phyloP scores from a whole-genome alignment of 2,888 invertebrate genomes.

The Phasia obesa region DNA sequence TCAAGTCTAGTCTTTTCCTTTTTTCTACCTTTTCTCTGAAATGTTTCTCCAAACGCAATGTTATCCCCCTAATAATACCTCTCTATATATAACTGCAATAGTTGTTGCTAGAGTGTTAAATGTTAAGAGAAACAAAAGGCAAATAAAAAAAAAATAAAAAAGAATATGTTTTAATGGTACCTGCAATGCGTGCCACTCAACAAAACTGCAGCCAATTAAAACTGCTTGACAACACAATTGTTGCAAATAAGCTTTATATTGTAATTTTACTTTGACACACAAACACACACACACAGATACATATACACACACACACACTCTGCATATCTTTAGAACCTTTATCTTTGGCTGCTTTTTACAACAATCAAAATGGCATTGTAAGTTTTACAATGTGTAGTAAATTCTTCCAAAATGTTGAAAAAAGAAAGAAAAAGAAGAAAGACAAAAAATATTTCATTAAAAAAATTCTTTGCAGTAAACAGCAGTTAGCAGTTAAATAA shows the following conservation, averaged over 20 bases:
- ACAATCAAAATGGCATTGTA: constrained; percentile 41
- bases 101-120: constrained; percentile 14
- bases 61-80: constrained; percentile 4
- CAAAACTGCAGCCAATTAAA: constrained; percentile 67
- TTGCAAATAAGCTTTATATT: constrained; percentile 65
- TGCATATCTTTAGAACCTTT: background rate
- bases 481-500: constrained; percentile 43
- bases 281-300: too few species aligned
- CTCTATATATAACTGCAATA: constrained; percentile 8
- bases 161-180: constrained; percentile 61
- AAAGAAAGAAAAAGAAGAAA: background rate
- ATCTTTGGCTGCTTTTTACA: constrained; percentile 20
- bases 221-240: constrained; percentile 67
- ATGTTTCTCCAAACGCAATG: too few species aligned
- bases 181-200: constrained; percentile 70
- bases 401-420: constrained; percentile 43
- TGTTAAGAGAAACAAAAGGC: background rate
- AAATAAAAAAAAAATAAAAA: background rate
- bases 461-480: constrained; percentile 43
- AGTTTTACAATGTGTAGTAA: constrained; percentile 37
- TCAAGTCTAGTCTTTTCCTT: too few species aligned
- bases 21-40: too few species aligned
- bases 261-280: constrained; percentile 26
- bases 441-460: constrained; percentile 4
- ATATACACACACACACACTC: too few species aligned